phyloP scores from a whole-genome alignment of 2,113 vertebrate species.

The Coptodon rendalli region DNA sequence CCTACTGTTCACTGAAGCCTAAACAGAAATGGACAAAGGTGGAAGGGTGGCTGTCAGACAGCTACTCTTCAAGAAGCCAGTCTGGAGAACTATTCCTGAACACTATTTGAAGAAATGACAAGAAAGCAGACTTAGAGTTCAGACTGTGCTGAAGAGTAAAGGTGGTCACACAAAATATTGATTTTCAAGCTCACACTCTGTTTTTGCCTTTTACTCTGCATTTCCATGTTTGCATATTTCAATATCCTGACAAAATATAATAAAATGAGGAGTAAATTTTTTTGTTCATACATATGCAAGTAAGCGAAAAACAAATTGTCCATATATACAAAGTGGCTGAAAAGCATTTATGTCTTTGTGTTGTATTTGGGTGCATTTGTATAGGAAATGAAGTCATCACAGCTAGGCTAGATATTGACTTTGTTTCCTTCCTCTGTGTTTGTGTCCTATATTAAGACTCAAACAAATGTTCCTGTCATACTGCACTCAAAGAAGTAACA shows the following conservation, averaged over 20 bases:
- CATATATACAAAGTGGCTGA: background rate
- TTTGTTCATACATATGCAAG: background rate
- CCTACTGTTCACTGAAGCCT: background rate
- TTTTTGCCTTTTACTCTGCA: background rate
- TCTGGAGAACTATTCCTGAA: background rate
- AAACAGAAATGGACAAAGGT: background rate
- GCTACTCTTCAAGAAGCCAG: background rate
- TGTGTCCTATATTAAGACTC: background rate
- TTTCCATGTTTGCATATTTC: background rate
- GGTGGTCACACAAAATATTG: background rate
- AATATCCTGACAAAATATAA: background rate
- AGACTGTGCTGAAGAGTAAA: background rate
- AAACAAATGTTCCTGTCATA: background rate
- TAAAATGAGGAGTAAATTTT: background rate
- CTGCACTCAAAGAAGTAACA: background rate
- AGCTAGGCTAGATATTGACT: background rate
- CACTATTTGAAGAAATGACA: background rate
- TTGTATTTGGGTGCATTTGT: background rate
- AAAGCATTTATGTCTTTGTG: background rate
- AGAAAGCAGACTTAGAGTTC: background rate
- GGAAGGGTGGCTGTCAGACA: background rate
- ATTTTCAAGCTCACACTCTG: background rate
- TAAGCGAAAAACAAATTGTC: background rate
- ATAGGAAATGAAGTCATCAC: background rate
- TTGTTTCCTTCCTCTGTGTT: background rate